Base-by-base conservation (phyloP, 2,113 vertebrate species). In the Nesogale talazaci region DNA sequence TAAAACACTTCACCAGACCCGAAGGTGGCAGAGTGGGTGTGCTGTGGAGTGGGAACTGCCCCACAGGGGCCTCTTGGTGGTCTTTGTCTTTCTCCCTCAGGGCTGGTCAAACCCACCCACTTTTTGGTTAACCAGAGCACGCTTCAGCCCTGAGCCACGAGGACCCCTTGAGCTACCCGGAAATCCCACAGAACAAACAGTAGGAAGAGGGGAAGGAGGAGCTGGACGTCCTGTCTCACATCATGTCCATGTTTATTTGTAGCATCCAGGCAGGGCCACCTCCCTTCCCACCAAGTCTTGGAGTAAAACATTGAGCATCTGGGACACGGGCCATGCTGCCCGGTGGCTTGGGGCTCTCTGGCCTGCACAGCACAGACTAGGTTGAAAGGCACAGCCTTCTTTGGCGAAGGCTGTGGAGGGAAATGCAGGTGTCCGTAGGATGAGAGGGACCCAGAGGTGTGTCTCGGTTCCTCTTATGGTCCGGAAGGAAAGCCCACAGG, bases 281-380 rank as follows among this genome's bases (percentile, higher is more conserved):
- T 61, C 46, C 23, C 7, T 52, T 4, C 3, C 0, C 56, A 36
- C 17, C 3, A 14, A 9, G 36, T 61, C 22, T 15, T 16, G 4
- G 36, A 5, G 59, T n/a, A 16, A 52, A 42, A 27, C 10, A n/a
- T n/a, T 15, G 8, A 76, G 63, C 74, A n/a, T 46, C 1, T 11
- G 52, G 63, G 25, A 36, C 14, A 12, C 12, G 12, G 38, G 12
- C n/a, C 42, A 16, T 11, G 42, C 1, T 29, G 25, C 5, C 42
- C 63, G 10, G 61, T 9, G 46, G n/a, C 36, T 16, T n/a, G n/a
- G n/a, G 29, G 3, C 52, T 65, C 67, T 42, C 19, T 16, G 63
- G 20, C 3, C 1, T 3, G 34, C 2, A 25, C 3, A 17, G 3
- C 10, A 0, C 1, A 23, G 6, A 16, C 42, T 74, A 23, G 36